phyloP scores from a whole-genome alignment of 2,888 invertebrate species.

The Euproctis similis region DNA sequence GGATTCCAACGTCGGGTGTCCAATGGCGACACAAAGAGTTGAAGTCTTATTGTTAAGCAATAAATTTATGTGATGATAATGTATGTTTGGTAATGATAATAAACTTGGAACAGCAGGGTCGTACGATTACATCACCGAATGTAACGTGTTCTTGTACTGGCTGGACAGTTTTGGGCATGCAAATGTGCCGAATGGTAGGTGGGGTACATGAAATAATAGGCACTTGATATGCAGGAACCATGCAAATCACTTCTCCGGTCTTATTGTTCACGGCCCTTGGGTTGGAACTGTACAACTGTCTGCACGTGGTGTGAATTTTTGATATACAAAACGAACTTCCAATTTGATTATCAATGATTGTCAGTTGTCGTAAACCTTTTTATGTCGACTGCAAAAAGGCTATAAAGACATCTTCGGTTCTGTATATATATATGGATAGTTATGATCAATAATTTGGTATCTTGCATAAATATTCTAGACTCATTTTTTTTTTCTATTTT shows the following conservation, averaged over 20 bases:
- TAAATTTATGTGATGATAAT: no score
- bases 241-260: slow-evolving; percentile 63
- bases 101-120: slow-evolving; percentile 30
- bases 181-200: slow-evolving; percentile 66
- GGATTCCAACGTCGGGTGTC: slow-evolving; percentile 25
- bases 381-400: slow-evolving; percentile 15
- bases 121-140: slow-evolving; percentile 59
- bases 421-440: slow-evolving; percentile 13
- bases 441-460: no score
- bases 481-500: no score
- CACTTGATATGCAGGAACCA: slow-evolving; percentile 41
- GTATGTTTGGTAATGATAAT: no score
- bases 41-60: slow-evolving; percentile 33
- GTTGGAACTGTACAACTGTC: slow-evolving; percentile 52
- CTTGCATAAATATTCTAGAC: no score
- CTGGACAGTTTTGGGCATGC: slow-evolving; percentile 55
- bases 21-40: slow-evolving; percentile 38
- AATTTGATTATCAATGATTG: slow-evolving; percentile 40
- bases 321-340: slow-evolving; percentile 57
- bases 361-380: slow-evolving; percentile 38
- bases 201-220: slow-evolving; percentile 41
- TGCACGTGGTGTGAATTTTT: slow-evolving; percentile 55
- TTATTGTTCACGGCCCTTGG: slow-evolving; percentile 67
- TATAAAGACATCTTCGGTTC: no score
- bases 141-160: slow-evolving; percentile 40